Conservation (phyloP, 2,888 invertebrate genomes). For the Meiosimyza platycephala region DNA sequence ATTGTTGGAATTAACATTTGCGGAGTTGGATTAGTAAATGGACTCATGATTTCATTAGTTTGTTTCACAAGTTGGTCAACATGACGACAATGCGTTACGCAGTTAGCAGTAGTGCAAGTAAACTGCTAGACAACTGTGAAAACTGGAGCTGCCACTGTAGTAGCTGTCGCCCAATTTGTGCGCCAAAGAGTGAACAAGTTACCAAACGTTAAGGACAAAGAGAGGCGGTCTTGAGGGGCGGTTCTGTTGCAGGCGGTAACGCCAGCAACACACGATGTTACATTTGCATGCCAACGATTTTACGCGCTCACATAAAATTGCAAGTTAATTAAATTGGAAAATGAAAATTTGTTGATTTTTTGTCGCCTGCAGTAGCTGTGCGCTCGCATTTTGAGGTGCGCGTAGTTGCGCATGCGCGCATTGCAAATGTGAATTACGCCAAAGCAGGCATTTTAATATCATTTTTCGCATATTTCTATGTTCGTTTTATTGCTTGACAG, state of each 20-base stretch:
- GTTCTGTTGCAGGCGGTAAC: neutral
- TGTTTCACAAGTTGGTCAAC: constrained; percentile 43
- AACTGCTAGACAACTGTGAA: constrained; percentile 42
- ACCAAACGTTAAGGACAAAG: neutral
- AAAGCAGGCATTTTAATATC: neutral
- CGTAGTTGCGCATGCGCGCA: constrained; percentile 18
- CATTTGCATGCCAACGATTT: constrained; percentile 26
- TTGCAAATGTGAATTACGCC: neutral
- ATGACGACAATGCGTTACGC: constrained; percentile 38
- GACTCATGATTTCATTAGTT: constrained; percentile 58
- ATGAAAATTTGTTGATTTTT: constrained; percentile 22
- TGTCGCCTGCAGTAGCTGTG: neutral
- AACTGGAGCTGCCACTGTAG: constrained; percentile 14
- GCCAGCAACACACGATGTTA: constrained; percentile 19
- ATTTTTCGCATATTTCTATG: neutral
- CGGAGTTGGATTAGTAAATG: constrained; percentile 44
- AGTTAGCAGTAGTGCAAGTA: constrained; percentile 23
- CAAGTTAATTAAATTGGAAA: constrained; percentile 40
- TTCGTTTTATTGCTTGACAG: neutral
- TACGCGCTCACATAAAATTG: constrained; percentile 30
- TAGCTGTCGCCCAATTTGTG: neutral
- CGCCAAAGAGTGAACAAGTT: constrained; percentile 8
- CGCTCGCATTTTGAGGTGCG: neutral
- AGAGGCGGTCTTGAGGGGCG: too few species aligned
- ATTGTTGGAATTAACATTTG: constrained; percentile 11